These are phyloP conservation scores for Pelusios castaneus DNA, from an alignment of 2,113 vertebrate genomes.

Conservation along the genomic window DNA sequence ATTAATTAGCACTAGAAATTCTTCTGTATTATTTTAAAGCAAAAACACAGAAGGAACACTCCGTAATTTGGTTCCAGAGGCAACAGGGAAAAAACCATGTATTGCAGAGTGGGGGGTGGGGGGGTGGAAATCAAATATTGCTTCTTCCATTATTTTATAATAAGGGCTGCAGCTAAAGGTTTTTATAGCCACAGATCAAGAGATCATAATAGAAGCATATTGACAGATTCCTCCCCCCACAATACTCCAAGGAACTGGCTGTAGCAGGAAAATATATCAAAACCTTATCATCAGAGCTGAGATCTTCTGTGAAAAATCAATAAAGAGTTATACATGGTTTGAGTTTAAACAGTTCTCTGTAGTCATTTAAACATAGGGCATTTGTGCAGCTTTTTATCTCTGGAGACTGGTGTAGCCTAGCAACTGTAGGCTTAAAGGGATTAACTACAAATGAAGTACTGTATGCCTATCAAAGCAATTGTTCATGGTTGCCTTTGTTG, in stretches of 20 bases:
- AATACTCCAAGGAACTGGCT: slow-evolving; percentile 93
- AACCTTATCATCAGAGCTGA: slow-evolving; percentile 98
- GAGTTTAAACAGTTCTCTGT: slow-evolving; percentile 99
- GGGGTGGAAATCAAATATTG: slow-evolving; percentile 79
- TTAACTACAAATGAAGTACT: slow-evolving; percentile 94
- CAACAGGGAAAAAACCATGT: slow-evolving; percentile 67
- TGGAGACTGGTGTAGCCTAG: slow-evolving; percentile 88
- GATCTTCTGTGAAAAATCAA: slow-evolving; percentile 99
- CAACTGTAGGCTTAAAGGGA: slow-evolving; percentile 91
- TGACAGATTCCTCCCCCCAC: slow-evolving; percentile 91
- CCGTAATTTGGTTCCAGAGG: slow-evolving; percentile 80
- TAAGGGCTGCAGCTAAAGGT: slow-evolving; percentile 92
- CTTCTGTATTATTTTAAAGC: slow-evolving; percentile 81
- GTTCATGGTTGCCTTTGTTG: slow-evolving; percentile 89
- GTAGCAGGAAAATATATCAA: slow-evolving; percentile 99
- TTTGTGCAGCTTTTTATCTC: slow-evolving; percentile 88
- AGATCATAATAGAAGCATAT: slow-evolving; percentile 99
- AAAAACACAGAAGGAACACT: slow-evolving; percentile 69
- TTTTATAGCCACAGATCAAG: slow-evolving; percentile 99
- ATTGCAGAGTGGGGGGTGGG: slow-evolving; percentile 54
- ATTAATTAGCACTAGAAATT: slow-evolving; percentile 91
- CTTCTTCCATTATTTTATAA: slow-evolving; percentile 93
- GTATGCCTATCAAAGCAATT: slow-evolving; percentile 90
- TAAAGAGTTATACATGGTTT: slow-evolving; percentile 99
- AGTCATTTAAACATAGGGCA: slow-evolving; percentile 98